Percentiles rank a stretch among this genome's conserved stretches.
These are phyloP conservation scores for Ophthalmolycus amberensis DNA, from an alignment of 2,113 vertebrate species.

Conservation along the genomic window DNA sequence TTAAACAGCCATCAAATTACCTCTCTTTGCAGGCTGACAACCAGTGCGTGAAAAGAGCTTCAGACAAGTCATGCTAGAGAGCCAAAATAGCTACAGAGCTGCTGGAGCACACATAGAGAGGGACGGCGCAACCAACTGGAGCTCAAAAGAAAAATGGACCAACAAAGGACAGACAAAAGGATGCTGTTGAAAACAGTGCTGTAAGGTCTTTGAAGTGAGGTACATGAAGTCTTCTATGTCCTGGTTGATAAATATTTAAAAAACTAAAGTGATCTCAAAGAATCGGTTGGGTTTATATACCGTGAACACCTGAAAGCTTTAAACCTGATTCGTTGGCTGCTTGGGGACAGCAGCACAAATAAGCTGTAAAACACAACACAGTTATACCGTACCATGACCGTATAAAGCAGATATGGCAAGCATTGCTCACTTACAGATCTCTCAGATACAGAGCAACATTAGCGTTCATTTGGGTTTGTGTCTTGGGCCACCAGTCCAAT, in stretches of 20 bases:
- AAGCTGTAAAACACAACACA: neutral
- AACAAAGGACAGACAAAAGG: neutral
- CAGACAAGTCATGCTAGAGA: constrained; percentile 60
- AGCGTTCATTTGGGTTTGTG: neutral
- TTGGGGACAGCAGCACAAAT: neutral
- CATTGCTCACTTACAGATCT: neutral
- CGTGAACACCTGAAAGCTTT: neutral
- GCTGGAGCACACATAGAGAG: constrained; percentile 12
- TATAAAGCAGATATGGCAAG: neutral
- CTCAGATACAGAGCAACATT: neutral
- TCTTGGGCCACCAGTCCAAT: neutral
- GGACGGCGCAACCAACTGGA: constrained; percentile 28
- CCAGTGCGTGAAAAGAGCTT: constrained; percentile 66
- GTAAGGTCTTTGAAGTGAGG: neutral
- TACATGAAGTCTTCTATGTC: neutral
- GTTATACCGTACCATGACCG: neutral
- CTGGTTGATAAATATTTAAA: too few species aligned
- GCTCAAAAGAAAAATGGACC: neutral
- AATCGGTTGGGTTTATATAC: neutral
- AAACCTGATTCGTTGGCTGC: neutral
- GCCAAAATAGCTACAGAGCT: constrained; percentile 45
- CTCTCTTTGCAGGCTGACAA: constrained; percentile 67
- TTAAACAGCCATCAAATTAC: constrained; percentile 77
- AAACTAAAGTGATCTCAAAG: too few species aligned
- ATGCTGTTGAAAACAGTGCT: neutral